Conservation (phyloP, 2,888 invertebrate genomes). For the Archaeoteleia sp. region DNA sequence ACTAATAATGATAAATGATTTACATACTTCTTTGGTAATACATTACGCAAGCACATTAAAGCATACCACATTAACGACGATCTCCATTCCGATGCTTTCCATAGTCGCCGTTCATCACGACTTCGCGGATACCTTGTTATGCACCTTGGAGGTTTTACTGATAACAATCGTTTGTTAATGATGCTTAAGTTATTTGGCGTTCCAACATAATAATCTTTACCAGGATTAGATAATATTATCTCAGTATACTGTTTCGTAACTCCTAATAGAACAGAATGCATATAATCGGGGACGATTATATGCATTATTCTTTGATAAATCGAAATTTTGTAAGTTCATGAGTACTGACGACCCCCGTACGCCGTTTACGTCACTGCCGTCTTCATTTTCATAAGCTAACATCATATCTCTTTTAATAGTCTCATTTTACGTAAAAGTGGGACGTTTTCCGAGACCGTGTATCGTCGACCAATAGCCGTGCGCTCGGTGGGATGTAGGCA, state of each 20-base stretch:
- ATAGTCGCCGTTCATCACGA: not conserved
- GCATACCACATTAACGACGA: conserved; percentile 1
- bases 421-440: too few relatives aligned
- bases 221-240: conserved; percentile 3
- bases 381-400: too few relatives aligned
- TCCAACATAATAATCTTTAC: conserved; percentile 15
- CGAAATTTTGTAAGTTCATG: too few relatives aligned
- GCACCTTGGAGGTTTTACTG: conserved; percentile 19
- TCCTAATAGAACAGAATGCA: too few relatives aligned
- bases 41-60: conserved; percentile 1
- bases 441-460: too few relatives aligned
- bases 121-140: conserved; percentile 2
- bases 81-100: conserved; percentile 8
- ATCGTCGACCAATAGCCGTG: too few relatives aligned
- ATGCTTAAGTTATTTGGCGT: conserved; percentile 1
- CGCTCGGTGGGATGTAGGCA: too few relatives aligned
- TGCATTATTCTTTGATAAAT: too few relatives aligned
- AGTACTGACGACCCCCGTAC: too few relatives aligned
- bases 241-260: conserved; percentile 18
- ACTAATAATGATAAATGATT: conserved; percentile 5
- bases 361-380: too few relatives aligned
- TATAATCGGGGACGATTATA: too few relatives aligned
- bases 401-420: too few relatives aligned
- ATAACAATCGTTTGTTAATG: conserved; percentile 13
- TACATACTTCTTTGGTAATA: not conserved